Evolutionary conservation across 1,140 invertebrate genomes (phyloP), one percentile per base, ranked within the genome.

Genomic region (Drosophila nigromelanica): DNA sequence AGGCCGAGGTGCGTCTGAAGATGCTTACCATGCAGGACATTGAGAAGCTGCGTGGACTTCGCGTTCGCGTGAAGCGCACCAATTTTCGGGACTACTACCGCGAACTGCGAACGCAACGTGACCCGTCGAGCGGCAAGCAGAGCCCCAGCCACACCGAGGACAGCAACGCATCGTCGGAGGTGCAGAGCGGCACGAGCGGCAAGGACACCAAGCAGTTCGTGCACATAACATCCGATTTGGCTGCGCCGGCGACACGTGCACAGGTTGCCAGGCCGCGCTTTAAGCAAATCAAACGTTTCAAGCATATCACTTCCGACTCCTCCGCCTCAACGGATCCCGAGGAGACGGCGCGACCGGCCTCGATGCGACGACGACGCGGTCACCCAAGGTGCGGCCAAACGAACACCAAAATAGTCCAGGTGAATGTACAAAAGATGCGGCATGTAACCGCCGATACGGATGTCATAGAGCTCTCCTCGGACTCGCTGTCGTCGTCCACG

Each of bases 401-500:
- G 8, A 73, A 12, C n/a, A n/a, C 5, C 21, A 39, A 35, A 48
- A 11, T 7, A 0, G 4, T 12, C 1, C 45, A 64, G 7, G 6
- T 12, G 11, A 35, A 10, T 14, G 10, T 4, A 11, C 8, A 40
- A 14, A 43, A n/a, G 5, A 2, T 10, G 14, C 42, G 37, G 18
- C 68, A 66, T 39, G n/a, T 55, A 21, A 66, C 52, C 33, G 39
- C 52, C 2, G 81, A 86, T 60, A 63, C 80, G 10, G 82, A 87
- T 71, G 76, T 87, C 27, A 89, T 87, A 27, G 82, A 87, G 59
- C 60, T 87, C 42, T 89, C 83, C 21, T 87, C 82, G 27, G 82
- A 87, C 30, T 82, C 82, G 12, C n/a, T 62, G 5, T 87, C 75
- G 12, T 73, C 80, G 5, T 39, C 40, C 2, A 11, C 43, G 24